Evolutionary conservation across 1,140 invertebrate species (phyloP).

Genomic region (Diorhabda elongata): DNA sequence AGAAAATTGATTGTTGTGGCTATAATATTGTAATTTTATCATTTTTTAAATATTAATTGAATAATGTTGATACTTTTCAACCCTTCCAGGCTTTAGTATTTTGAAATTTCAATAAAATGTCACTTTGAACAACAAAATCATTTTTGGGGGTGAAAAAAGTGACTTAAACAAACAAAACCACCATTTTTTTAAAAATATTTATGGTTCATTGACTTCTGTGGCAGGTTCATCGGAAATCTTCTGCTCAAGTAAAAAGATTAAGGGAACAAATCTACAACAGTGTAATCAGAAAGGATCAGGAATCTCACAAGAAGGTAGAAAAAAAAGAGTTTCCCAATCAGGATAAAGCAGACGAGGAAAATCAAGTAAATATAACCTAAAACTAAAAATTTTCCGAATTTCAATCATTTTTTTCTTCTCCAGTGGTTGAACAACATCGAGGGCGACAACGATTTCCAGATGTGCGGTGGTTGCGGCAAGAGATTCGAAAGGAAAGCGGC

Average conservation of each 20-base stretch:
- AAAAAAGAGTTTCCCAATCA: constrained; percentile 44
- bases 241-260: constrained; percentile 57
- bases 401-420: constrained; percentile 34
- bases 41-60: no score
- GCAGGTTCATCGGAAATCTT: constrained; percentile 64
- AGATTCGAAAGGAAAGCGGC: constrained; percentile 64
- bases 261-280: constrained; percentile 57
- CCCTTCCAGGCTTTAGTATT: no score
- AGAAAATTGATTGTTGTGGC: no score
- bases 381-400: no score
- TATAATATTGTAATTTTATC: no score
- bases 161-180: constrained; percentile 64
- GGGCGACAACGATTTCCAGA: constrained; percentile 53
- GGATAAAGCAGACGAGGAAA: constrained; percentile 51
- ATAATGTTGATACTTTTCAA: no score
- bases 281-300: constrained; percentile 53
- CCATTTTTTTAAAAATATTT: constrained; percentile 63
- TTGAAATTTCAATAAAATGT: no score
- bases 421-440: constrained; percentile 59
- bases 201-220: constrained; percentile 45
- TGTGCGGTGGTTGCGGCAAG: constrained; percentile 64
- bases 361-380: constrained; percentile 39
- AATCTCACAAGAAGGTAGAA: constrained; percentile 43
- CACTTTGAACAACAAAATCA: no score
- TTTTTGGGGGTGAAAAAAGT: constrained; percentile 41